Conservation (phyloP, 92 coral and sea anemone species). For the Metridium senile region DNA sequence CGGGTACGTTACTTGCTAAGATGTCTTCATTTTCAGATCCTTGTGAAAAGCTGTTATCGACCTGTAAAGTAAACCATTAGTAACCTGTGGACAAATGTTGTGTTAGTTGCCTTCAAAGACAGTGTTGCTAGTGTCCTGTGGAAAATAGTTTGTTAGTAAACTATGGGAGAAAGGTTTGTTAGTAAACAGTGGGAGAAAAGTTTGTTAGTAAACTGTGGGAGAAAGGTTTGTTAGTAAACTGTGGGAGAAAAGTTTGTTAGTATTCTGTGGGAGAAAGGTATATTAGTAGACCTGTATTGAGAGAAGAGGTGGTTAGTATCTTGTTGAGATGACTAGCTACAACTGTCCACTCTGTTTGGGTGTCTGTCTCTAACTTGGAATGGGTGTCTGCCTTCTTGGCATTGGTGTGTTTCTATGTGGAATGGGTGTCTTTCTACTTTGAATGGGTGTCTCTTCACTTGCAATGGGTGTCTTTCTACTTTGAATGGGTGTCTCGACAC, state of each 20-base stretch:
- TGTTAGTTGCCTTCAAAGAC: neutral
- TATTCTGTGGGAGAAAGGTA: neutral
- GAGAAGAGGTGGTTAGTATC: neutral
- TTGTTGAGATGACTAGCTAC: too few species aligned
- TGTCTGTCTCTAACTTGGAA: too few species aligned
- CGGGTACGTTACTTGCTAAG: neutral
- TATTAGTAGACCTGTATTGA: neutral
- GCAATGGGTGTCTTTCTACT: neutral
- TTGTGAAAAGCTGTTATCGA: neutral
- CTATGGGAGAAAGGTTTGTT: neutral
- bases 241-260: neutral
- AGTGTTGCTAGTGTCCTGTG: conserved; percentile 15
- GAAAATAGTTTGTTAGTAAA: neutral
- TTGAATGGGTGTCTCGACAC: neutral
- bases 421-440: neutral
- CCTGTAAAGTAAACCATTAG: conserved; percentile 26
- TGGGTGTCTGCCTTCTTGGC: neutral
- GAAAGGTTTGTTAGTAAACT: neutral
- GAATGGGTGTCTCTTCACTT: neutral
- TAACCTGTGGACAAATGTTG: conserved; percentile 24
- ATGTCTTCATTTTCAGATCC: neutral
- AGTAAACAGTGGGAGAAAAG: neutral
- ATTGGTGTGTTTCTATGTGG: neutral
- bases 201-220: neutral
- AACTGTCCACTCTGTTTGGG: too few species aligned